Base-by-base conservation (phyloP, 2,888 invertebrate species). In the Acrobasis consociella region DNA sequence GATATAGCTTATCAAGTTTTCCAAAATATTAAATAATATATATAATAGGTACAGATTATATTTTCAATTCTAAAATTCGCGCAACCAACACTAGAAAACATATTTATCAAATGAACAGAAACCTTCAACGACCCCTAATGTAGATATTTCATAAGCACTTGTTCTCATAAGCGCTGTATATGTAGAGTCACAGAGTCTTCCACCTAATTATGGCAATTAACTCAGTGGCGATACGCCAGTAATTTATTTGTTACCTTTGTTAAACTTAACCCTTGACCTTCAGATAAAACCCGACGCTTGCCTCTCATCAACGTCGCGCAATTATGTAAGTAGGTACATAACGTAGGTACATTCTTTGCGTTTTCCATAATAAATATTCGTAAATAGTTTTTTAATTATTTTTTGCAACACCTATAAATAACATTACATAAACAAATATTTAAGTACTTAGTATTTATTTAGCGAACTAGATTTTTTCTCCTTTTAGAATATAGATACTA, bases 181-280 rank as follows among this genome's bases (percentile, higher is more conserved):
- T 22, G 22, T 22, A 22, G 22, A 22, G 22, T 22, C 22, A 22
- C 22, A 22, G n/a, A n/a, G 22, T 22, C 16, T 39, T 39, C 55
- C 13, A 55, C 55, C n/a, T 39, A 55, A 55, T 55, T 55, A 55
- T 55, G 55, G 39, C 55, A 55, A 55, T 55, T 38, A 10, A 55
- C 55, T n/a, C n/a, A 55, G 37, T 15, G 15, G 2, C 31, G 55
- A 55, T 55, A 55, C 10, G 55, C 38, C 17, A 42, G 22, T 42
- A 17, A 42, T 42, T 46, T 56, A 42, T 56, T 46, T 56, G 22
- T 42, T 56, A 56, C 56, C 56, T 56, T 56, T 17, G 16, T 56
- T 42, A 51, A 52, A 31, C 13, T 56, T 56, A 56, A 56, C 56
- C 56, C 42, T 56, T 56, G 22, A 17, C 42, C 38, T 56, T 42